Evolutionary conservation across 2,113 vertebrate genomes (phyloP), one percentile per base, ranked within the genome.

Genomic region (Etia nguti): DNA sequence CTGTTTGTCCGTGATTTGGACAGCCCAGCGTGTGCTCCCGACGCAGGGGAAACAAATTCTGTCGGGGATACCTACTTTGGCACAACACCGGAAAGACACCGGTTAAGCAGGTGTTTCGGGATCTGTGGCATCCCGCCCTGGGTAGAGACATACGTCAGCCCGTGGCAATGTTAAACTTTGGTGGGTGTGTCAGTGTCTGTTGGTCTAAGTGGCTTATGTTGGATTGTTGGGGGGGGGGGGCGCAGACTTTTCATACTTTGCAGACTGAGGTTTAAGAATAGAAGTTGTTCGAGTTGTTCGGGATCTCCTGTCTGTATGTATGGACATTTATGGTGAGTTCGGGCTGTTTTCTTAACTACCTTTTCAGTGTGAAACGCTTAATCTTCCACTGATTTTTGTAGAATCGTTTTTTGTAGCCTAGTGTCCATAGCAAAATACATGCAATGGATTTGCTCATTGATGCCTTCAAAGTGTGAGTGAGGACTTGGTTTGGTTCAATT

Each of bases 31-130:
- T n/a, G n/a, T n/a, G n/a, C n/a, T n/a, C n/a, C n/a, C n/a, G n/a
- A n/a, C n/a, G n/a, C n/a, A n/a, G n/a, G n/a, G n/a, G n/a, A n/a
- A n/a, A n/a, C n/a, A n/a, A n/a, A n/a, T n/a, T n/a, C n/a, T n/a
- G n/a, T n/a, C n/a, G n/a, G n/a, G n/a, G n/a, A n/a, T n/a, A n/a
- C n/a, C n/a, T n/a, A n/a, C n/a, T n/a, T n/a, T n/a, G n/a, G n/a
- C n/a, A n/a, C n/a, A n/a, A 12, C 24, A 24, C 54, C 10, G 62
- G 3, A 22, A 54, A 20, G 13, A 20, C 38, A 82, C 88, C 73
- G 48, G 92, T 82, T 36, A 2, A 81, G 90, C 95, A 92, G 91
- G 95, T 92, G 85, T 0, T 88, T 62, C 95, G 46, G 88, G 93
- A 91, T 26, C 24, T 16, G 65, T 43, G 3, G 60, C 92, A 95